A percentile compares a stretch with the other conserved stretches of the same genome.
These are phyloP conservation scores for Melipona beecheii DNA, from an alignment of 2,888 invertebrate genomes.

Conservation along the genomic window DNA sequence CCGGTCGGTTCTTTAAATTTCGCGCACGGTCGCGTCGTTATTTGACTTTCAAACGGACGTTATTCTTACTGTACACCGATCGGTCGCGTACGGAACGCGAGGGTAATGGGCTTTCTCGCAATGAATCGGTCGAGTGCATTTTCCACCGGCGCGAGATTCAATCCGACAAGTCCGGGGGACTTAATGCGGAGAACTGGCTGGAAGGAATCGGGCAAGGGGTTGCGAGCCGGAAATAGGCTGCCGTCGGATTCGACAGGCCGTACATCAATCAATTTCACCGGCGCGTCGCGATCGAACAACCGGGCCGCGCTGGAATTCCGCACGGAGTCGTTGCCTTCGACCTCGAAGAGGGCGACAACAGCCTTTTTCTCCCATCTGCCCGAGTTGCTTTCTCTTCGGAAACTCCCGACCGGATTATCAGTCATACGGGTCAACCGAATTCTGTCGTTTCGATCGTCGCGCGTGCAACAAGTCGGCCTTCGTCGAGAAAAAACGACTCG, in stretches of 20 bases:
- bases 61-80: conserved; percentile 62
- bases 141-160: conserved; percentile 65
- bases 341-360: conserved; percentile 1
- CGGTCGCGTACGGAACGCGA: conserved; percentile 31
- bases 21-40: conserved; percentile 27
- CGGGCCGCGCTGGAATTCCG: conserved; percentile 56
- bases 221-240: conserved; percentile 31
- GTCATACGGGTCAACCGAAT: conserved; percentile 44
- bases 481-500: not conserved
- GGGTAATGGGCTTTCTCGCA: conserved; percentile 63
- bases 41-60: conserved; percentile 54
- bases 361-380: conserved; percentile 34
- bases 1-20: conserved; percentile 14
- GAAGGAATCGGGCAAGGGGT: conserved; percentile 49
- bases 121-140: conserved; percentile 67
- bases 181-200: conserved; percentile 59
- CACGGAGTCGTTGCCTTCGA: conserved; percentile 28
- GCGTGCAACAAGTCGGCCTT: not conserved
- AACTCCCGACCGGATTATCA: conserved; percentile 37
- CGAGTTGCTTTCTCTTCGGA: conserved; percentile 34
- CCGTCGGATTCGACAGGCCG: conserved; percentile 67
- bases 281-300: conserved; percentile 56
- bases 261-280: conserved; percentile 75
- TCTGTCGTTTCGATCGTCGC: not conserved
- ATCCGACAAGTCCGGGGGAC: conserved; percentile 62